Evolutionary conservation across 2,797 vertebrate species (phyloP).

Genomic region (Heterohyrax brucei): DNA sequence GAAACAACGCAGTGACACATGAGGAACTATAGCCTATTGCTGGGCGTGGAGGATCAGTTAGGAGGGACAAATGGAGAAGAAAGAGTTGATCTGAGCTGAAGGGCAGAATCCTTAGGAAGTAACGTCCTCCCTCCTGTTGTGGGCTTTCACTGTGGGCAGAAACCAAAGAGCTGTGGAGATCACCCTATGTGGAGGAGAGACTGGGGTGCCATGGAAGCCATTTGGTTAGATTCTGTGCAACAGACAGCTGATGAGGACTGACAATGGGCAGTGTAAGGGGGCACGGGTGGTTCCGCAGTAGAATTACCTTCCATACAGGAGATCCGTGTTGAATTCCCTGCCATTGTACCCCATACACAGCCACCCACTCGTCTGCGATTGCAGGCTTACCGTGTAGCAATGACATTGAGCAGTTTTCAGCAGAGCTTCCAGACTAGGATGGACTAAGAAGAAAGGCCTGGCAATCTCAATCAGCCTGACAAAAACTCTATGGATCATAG

Average conservation of each 20-base stretch:
- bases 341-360: not conserved
- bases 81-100: not conserved
- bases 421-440: not conserved
- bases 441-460: not conserved
- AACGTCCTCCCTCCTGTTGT: not conserved
- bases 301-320: not conserved
- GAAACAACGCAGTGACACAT: not conserved
- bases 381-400: not conserved
- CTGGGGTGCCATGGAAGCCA: not conserved
- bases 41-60: not conserved
- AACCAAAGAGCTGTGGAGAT: not conserved
- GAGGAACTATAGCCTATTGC: not conserved
- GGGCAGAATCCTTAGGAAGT: slow-evolving; percentile 9
- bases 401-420: not conserved
- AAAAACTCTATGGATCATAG: not conserved
- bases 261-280: not conserved
- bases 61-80: not conserved
- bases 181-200: not conserved
- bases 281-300: not conserved
- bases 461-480: not conserved
- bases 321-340: not conserved
- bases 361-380: not conserved
- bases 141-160: not conserved
- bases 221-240: not conserved
- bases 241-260: not conserved